phyloP scores from a whole-genome alignment of 2,797 vertebrate genomes.

The Euphonia xanthogaster region DNA sequence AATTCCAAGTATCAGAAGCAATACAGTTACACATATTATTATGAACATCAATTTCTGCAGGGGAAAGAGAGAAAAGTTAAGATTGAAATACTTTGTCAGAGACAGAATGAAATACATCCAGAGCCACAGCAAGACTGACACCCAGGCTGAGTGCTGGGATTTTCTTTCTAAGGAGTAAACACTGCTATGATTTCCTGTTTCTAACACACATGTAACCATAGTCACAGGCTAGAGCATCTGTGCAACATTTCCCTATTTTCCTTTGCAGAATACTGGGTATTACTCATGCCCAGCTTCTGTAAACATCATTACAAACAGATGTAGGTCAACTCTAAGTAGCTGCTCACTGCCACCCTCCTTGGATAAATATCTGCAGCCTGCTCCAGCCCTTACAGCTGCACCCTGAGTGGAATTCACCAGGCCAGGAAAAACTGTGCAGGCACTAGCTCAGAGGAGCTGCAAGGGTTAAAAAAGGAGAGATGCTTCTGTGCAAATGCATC shows the following conservation, averaged over 20 bases:
- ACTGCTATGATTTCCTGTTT: not conserved
- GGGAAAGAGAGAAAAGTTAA: constrained; percentile 55
- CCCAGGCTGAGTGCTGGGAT: not conserved
- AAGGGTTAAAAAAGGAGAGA: not conserved
- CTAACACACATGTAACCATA: not conserved
- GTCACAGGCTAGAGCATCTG: not conserved
- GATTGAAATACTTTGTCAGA: not conserved
- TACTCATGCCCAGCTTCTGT: not conserved
- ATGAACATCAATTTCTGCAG: constrained; percentile 86
- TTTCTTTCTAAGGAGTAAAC: not conserved
- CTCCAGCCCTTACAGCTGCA: not conserved
- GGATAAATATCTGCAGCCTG: constrained; percentile 12
- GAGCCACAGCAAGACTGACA: not conserved
- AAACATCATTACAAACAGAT: not conserved
- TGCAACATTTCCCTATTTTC: not conserved
- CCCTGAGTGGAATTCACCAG: not conserved
- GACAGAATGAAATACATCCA: not conserved
- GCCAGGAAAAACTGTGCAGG: rapidly evolving
- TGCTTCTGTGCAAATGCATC: not conserved
- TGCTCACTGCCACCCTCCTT: not conserved
- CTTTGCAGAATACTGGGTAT: not conserved
- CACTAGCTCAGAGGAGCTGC: not conserved
- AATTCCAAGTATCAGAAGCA: constrained; percentile 84
- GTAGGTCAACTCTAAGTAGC: not conserved
- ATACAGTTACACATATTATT: constrained; percentile 78